These are phyloP conservation scores for Patagioenas fasciata DNA, from an alignment of 2,113 vertebrate species.

Conservation along the genomic window DNA sequence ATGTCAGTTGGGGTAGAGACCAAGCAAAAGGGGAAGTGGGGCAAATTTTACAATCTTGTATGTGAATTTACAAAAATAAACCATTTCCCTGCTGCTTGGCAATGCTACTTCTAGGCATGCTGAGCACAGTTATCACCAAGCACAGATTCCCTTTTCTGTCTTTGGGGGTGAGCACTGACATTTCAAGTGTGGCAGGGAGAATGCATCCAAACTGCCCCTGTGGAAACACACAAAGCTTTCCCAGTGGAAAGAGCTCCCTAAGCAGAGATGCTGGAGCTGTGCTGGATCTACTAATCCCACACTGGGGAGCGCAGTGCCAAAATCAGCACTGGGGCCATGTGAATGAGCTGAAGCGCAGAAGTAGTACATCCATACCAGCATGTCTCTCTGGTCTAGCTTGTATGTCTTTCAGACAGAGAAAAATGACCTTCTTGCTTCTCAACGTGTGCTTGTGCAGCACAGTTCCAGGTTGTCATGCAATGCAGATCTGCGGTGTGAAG, in stretches of 20 bases:
- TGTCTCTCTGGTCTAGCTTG: neutral
- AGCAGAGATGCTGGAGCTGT: neutral
- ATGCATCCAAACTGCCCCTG: neutral
- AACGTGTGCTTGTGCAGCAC: neutral
- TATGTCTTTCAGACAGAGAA: neutral
- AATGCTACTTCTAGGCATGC: neutral
- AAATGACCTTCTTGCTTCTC: neutral
- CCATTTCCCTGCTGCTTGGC: neutral
- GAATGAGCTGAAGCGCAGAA: neutral
- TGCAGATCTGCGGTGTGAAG: neutral
- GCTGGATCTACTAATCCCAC: neutral
- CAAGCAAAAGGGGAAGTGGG: neutral
- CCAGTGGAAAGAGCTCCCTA: neutral
- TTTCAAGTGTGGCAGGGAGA: neutral
- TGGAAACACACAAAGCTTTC: neutral
- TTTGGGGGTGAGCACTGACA: neutral
- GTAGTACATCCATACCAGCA: neutral
- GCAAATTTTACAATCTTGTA: neutral
- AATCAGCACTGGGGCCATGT: neutral
- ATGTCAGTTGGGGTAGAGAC: neutral
- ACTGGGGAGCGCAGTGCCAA: neutral
- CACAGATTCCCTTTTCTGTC: neutral
- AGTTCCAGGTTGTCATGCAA: neutral
- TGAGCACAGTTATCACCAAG: neutral
- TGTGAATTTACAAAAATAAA: neutral